phyloP scores from a whole-genome alignment of 2,888 invertebrate species.

The Agrilus biguttatus region DNA sequence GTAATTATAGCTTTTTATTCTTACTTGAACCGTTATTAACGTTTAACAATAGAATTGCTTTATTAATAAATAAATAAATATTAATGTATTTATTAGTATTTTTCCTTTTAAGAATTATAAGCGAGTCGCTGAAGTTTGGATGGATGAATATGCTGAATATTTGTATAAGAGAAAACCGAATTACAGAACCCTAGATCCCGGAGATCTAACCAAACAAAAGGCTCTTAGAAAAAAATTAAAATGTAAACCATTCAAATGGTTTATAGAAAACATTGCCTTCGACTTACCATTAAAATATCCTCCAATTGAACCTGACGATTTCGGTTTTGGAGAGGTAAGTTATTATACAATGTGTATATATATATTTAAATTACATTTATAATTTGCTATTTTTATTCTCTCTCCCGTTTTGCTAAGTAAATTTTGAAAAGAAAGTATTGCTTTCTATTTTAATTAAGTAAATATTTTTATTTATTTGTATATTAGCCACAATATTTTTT shows the following conservation, averaged over 20 bases:
- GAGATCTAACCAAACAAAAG: constrained; percentile 65
- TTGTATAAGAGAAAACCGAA: constrained; percentile 69
- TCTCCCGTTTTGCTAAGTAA: too few relatives aligned
- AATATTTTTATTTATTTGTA: neutral
- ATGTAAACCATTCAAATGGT: constrained; percentile 92
- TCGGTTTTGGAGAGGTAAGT: constrained; percentile 62
- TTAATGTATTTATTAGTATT: constrained; percentile 1
- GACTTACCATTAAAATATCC: constrained; percentile 81
- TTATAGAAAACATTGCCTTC: constrained; percentile 83
- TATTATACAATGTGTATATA: neutral
- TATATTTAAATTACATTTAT: neutral
- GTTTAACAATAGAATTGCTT: too few relatives aligned
- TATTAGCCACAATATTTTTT: neutral
- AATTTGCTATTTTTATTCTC: too few relatives aligned
- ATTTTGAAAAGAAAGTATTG: too few relatives aligned
- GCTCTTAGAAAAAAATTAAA: constrained; percentile 57
- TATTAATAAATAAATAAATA: neutral
- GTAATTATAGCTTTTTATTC: constrained; percentile 23
- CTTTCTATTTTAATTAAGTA: neutral
- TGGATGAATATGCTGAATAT: constrained; percentile 90
- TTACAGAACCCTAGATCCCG: constrained; percentile 59
- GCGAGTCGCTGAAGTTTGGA: constrained; percentile 93
- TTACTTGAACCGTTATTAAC: neutral
- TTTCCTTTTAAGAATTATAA: constrained; percentile 58
- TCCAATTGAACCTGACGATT: constrained; percentile 69